Evolutionary conservation across 2,888 invertebrate species (phyloP), one percentile per base, ranked within the genome.

Genomic region (Habrosyne pyritoides): DNA sequence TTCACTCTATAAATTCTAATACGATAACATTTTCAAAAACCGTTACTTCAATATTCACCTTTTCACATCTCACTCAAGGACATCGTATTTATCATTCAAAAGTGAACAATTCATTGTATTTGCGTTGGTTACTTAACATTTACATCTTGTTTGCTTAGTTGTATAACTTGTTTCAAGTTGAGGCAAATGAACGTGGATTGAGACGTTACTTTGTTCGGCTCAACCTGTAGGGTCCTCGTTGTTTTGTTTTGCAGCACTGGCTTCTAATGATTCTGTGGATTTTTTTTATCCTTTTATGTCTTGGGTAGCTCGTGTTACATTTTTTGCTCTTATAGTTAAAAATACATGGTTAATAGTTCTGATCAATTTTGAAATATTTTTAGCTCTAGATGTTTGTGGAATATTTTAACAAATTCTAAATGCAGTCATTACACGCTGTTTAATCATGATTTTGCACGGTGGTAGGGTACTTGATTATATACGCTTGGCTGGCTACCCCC

Each of bases 91-190:
- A 79, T 75, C 80, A 75, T 82, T 81, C 72, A 78, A 75, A 77
- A 74, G 71, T 78, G 80, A 79, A 80, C 77, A 83, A 79, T 80
- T 80, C 78, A 79, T 82, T 82, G 79, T 77, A 73, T 84, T 83
- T 84, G 79, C 74, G 71, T 79, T 81, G 78, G 79, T 81, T 82
- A 77, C 75, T 81, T 81, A 82, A 76, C 77, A 80, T 74, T 33
- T 33, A 33, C 33, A 33, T 33, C 69, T 74, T 69, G 74, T 77
- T 77, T 75, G 74, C 73, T 72, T 77, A 75, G 71, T 71, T 64
- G 73, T 67, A 75, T 73, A 79, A 81, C 79, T 79, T 73, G 75
- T 81, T 80, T 80, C 70, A 63, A 63, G 63, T 73, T 63, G 58
- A 63, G 64, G 70, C 61, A 78, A 78, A 78, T 77, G 79, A 75